phyloP scores from a whole-genome alignment of 2,113 vertebrate species.

The Columbina picui region DNA sequence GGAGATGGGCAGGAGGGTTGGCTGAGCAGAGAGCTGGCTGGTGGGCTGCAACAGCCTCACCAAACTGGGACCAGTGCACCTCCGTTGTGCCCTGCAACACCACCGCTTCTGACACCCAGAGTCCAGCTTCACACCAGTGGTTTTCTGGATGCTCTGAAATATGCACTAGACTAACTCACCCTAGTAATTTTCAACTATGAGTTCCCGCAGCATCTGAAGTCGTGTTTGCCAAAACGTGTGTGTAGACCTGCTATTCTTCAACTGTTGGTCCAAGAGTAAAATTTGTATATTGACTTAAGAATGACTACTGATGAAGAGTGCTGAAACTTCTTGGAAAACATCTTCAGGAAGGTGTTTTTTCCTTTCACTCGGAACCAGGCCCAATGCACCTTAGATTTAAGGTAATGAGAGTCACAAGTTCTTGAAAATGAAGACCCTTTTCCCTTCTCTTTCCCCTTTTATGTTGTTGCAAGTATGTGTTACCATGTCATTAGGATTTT shows the following conservation, averaged over 20 bases:
- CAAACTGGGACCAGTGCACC: accelerated
- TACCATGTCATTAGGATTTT: background rate
- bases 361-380: background rate
- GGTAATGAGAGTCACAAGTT: background rate
- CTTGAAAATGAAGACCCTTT: background rate
- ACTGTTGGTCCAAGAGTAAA: background rate
- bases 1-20: background rate
- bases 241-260: background rate
- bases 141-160: background rate
- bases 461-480: background rate
- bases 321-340: background rate
- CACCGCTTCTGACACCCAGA: background rate
- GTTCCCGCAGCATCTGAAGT: background rate
- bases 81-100: background rate
- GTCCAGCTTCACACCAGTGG: accelerated
- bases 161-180: accelerated
- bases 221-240: background rate
- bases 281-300: background rate
- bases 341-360: background rate
- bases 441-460: background rate
- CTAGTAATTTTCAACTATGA: background rate
- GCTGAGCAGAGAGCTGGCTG: background rate
- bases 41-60: background rate
- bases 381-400: background rate
- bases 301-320: background rate